phyloP scores from a whole-genome alignment of 2,113 vertebrate genomes.

The Amphiprion percula region DNA sequence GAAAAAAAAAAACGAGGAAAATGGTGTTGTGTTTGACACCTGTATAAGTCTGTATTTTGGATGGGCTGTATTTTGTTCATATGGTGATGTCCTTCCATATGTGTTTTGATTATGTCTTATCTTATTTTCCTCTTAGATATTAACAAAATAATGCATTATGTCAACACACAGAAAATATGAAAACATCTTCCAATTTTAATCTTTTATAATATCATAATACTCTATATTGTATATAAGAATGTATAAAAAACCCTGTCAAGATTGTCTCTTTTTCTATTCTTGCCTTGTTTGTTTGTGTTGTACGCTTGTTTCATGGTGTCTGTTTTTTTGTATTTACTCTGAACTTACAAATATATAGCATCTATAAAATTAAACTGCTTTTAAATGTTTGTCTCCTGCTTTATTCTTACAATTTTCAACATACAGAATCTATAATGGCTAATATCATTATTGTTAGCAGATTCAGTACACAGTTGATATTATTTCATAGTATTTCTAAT shows the following conservation, averaged over 20 bases:
- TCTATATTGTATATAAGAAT: conserved; percentile 79
- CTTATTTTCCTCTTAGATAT: conserved; percentile 32
- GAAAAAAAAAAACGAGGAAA: conserved; percentile 33
- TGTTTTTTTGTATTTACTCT: conserved; percentile 68
- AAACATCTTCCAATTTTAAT: conserved; percentile 38
- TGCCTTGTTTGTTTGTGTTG: conserved; percentile 48
- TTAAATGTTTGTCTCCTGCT: conserved; percentile 6
- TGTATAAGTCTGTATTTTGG: conserved; percentile 31
- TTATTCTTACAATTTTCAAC: conserved; percentile 10
- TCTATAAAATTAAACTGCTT: conserved; percentile 42
- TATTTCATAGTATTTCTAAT: neutral
- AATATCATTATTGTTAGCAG: neutral
- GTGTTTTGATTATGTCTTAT: conserved; percentile 32
- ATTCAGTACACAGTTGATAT: neutral
- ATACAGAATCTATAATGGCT: neutral
- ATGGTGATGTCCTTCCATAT: conserved; percentile 30
- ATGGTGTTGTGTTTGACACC: conserved; percentile 25
- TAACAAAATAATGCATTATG: conserved; percentile 30
- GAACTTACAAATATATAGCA: conserved; percentile 68
- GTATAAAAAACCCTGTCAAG: conserved; percentile 65
- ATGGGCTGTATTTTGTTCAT: conserved; percentile 43
- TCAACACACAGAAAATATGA: conserved; percentile 10
- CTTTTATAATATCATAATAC: conserved; percentile 53
- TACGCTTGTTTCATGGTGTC: conserved; percentile 53
- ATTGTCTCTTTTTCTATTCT: conserved; percentile 50